Evolutionary conservation across 2,113 vertebrate genomes (phyloP), one percentile per base, ranked within the genome.

Genomic region (Camarhynchus parvulus): DNA sequence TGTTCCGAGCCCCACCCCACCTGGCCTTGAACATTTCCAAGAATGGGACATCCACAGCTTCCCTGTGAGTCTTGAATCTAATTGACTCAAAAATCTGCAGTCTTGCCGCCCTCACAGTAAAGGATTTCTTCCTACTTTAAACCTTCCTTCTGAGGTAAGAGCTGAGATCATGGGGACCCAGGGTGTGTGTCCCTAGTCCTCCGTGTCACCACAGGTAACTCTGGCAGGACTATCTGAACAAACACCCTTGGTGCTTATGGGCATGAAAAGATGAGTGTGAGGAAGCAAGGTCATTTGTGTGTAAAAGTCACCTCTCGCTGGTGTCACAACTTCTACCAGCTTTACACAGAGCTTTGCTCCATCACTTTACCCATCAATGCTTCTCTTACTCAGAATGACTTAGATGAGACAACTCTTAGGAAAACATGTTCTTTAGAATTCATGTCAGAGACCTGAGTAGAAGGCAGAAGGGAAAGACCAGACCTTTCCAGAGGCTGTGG

Each of bases 181-280:
- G 33, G 15, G 3, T 13, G 3, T 56, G 12, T 21, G 28, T 62
- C 24, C 28, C 15, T 59, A 72, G 13, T 50, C 4, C 15, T 73
- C 47, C 0, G 0, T 11, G 42, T 76, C 62, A 85, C 31, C 52
- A 39, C 41, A 50, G 9, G 33, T 59, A 50, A 42, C 33, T 87
- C 37, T 21, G 58, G 15, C 41, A 5, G 2, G 15, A 62, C 19
- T 59, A 3, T 19, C 42, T 63, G 28, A 69, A 61, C 17, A 31
- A 39, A 28, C 10, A 23, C 33, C 20, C 7, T 14, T 42, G 20
- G 47, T 88, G 52, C 33, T 73, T 50, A 6, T 2, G 9, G 1
- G 0, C 16, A 8, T 56, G 30, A 19, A 7, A 41, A 46, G 27
- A 11, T 1, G 9, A 44, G 20, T 5, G 13, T 2, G 4, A 81